Evolutionary conservation across 1,140 invertebrate species (phyloP).

Genomic region (Ooceraea biroi): DNA sequence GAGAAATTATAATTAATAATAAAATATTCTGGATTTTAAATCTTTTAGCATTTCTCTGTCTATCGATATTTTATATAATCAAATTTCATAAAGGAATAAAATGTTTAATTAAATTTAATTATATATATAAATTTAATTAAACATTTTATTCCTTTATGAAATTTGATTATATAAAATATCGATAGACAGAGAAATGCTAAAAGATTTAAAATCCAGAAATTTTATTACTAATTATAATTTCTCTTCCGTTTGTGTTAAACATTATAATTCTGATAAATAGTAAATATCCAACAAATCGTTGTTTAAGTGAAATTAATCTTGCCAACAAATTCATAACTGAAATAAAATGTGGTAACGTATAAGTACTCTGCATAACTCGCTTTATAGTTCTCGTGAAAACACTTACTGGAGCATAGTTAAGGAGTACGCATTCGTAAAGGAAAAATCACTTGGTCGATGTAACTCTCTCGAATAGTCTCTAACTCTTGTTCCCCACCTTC

Average conservation of each 20-base stretch:
- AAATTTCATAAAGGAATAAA: neutral
- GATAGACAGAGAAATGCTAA: neutral
- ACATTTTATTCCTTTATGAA: neutral
- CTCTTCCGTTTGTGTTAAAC: neutral
- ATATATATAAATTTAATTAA: no score
- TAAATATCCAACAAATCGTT: neutral
- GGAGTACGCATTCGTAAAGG: conserved; percentile 38
- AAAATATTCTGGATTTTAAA: neutral
- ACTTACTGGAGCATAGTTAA: conserved; percentile 47
- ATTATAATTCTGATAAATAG: neutral
- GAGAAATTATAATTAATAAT: no score
- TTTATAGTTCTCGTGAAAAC: conserved; percentile 40
- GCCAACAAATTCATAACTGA: neutral
- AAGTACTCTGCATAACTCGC: neutral
- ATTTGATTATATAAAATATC: neutral
- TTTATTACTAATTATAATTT: no score
- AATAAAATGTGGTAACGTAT: neutral
- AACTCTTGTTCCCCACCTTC: conserved; percentile 8
- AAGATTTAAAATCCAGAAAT: neutral
- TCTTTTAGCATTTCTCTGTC: neutral
- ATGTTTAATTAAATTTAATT: no score
- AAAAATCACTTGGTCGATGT: conserved; percentile 44
- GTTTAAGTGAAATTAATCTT: neutral
- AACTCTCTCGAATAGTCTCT: conserved; percentile 37
- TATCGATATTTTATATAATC: neutral